Percentiles rank a stretch among this genome's conserved stretches.
Conservation (phyloP, 2,113 vertebrate species). For the Cephalopholis sonnerati region DNA sequence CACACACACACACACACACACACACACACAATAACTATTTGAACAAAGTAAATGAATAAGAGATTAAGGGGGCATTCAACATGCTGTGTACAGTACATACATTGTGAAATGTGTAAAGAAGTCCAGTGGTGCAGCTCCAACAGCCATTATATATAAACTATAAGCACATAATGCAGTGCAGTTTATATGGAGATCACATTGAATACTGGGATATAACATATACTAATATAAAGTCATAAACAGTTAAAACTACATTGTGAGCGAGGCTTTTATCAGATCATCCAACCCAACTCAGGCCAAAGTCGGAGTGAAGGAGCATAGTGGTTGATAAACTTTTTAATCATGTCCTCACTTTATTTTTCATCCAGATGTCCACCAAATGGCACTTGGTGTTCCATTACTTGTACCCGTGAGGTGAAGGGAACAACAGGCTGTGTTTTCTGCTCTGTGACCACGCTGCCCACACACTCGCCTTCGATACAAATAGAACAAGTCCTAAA, state of each 20-base stretch:
- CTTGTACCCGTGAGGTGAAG: slow-evolving; percentile 3
- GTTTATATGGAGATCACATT: not conserved
- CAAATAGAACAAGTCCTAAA: slow-evolving; percentile 26
- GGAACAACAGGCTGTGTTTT: slow-evolving; percentile 19
- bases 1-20: too few relatives aligned
- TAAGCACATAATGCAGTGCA: not conserved
- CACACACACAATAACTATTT: too few relatives aligned
- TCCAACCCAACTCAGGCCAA: not conserved
- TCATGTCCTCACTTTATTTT: not conserved
- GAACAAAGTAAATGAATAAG: too few relatives aligned
- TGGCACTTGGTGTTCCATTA: not conserved
- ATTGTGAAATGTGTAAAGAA: too few relatives aligned
- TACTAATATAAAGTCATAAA: not conserved
- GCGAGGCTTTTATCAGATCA: not conserved
- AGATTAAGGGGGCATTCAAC: too few relatives aligned
- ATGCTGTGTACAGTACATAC: too few relatives aligned
- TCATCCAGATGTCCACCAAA: slow-evolving; percentile 16
- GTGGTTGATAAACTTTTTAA: not conserved
- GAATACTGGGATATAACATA: not conserved
- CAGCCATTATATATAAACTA: too few relatives aligned
- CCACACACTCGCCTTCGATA: slow-evolving; percentile 31
- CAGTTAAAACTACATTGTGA: not conserved
- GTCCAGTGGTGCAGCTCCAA: too few relatives aligned
- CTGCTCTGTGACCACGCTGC: slow-evolving; percentile 7
- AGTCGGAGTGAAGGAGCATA: not conserved